A percentile compares a stretch with the other conserved stretches of the same genome.
phyloP scores from a whole-genome alignment of 1,140 invertebrate species.

The Ceratosolen solmsi region DNA sequence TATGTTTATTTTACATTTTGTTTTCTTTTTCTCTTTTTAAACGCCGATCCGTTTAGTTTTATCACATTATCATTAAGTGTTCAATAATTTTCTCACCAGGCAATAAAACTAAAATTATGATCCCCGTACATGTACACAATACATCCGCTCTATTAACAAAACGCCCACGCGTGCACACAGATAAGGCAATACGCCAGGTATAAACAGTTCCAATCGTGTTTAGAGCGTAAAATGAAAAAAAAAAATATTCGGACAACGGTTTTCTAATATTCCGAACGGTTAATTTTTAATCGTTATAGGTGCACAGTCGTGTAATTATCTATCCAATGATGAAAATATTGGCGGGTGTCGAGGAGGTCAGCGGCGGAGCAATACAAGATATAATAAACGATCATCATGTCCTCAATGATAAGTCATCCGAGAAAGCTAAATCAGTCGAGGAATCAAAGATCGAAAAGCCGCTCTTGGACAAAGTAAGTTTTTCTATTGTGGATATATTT shows the following conservation, averaged over 20 bases:
- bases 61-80: too few species aligned
- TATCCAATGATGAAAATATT: constrained; percentile 71
- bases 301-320: constrained; percentile 27
- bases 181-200: too few species aligned
- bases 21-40: too few species aligned
- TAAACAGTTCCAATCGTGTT: not conserved
- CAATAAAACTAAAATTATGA: too few species aligned
- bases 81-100: too few species aligned
- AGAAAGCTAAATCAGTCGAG: constrained; percentile 30
- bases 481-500: too few species aligned
- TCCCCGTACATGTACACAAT: too few species aligned
- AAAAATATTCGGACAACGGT: not conserved
- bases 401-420: constrained; percentile 59
- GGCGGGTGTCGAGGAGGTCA: constrained; percentile 69
- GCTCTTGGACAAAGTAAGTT: not conserved
- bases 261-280: not conserved
- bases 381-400: constrained; percentile 58
- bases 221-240: not conserved
- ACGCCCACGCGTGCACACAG: too few species aligned
- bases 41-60: too few species aligned
- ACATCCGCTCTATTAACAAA: too few species aligned
- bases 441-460: constrained; percentile 21
- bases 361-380: constrained; percentile 59
- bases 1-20: too few species aligned
- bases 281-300: not conserved